Conservation (phyloP, 2,113 vertebrate genomes). For the Melanotaenia duboulayi region DNA sequence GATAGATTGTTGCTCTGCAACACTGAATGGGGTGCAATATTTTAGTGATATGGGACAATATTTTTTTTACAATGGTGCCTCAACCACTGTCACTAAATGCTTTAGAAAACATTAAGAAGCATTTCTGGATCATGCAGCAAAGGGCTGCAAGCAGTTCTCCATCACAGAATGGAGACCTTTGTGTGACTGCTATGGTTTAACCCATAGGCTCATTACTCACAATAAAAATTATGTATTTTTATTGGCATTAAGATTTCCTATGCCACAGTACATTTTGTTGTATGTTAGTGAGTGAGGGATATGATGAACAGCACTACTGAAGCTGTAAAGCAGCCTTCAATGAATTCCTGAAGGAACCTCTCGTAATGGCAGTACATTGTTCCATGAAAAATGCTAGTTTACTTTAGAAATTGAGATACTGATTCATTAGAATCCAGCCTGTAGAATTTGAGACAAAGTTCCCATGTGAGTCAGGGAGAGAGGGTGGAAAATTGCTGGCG, state of each 20-base stretch:
- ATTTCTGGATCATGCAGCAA: slow-evolving; percentile 13
- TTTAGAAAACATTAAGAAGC: slow-evolving; percentile 1
- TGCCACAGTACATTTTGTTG: slow-evolving; percentile 27
- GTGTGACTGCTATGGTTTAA: neutral
- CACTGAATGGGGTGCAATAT: slow-evolving; percentile 20
- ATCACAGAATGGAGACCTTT: slow-evolving; percentile 3
- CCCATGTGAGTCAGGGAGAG: slow-evolving; percentile 52
- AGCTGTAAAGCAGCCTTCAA: slow-evolving; percentile 43
- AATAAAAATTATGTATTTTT: neutral
- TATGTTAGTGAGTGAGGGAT: slow-evolving; percentile 38
- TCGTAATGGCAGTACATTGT: slow-evolving; percentile 64
- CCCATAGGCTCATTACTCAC: neutral
- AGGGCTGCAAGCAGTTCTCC: neutral
- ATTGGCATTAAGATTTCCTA: slow-evolving; percentile 16
- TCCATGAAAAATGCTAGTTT: slow-evolving; percentile 73
- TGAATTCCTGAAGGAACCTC: slow-evolving; percentile 64
- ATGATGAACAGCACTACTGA: slow-evolving; percentile 62
- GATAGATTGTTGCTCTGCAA: slow-evolving; percentile 25
- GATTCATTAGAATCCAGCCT: slow-evolving; percentile 71
- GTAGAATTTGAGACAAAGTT: slow-evolving; percentile 69
- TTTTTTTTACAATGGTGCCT: slow-evolving; percentile 8
- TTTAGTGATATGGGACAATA: slow-evolving; percentile 34
- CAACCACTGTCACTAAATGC: slow-evolving; percentile 32
- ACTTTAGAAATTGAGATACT: slow-evolving; percentile 67
- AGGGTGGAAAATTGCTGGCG: slow-evolving; percentile 20